These are phyloP conservation scores for Thysanoteuthis rhombus DNA, from an alignment of 2,888 invertebrate species.

Conservation along the genomic window DNA sequence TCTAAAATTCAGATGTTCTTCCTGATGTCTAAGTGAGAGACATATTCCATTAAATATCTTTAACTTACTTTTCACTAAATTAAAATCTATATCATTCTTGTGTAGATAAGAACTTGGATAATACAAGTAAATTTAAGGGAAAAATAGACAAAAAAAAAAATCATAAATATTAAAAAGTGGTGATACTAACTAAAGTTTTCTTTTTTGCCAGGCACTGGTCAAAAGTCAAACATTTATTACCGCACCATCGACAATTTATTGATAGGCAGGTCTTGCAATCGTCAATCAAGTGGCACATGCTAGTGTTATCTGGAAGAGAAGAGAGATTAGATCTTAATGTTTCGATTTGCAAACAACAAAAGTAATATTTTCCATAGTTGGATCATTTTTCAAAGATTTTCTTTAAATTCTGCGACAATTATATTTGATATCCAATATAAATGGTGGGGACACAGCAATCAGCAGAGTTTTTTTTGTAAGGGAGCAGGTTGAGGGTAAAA, in stretches of 20 bases:
- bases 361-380: no score
- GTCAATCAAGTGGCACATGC: slow-evolving; percentile 43
- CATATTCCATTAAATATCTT: not conserved
- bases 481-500: no score
- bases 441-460: not conserved
- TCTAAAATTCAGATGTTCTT: not conserved
- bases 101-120: not conserved
- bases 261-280: slow-evolving; percentile 52
- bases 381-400: not conserved
- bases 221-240: slow-evolving; percentile 36
- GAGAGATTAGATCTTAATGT: not conserved
- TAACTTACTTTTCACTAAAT: not conserved
- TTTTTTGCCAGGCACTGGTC: not conserved
- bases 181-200: not conserved
- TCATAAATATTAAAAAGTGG: not conserved
- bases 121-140: not conserved
- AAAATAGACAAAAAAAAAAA: not conserved
- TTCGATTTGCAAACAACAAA: not conserved
- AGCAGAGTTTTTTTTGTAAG: no score
- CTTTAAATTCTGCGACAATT: not conserved
- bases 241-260: slow-evolving; percentile 53
- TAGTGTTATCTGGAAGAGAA: slow-evolving; percentile 44
- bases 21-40: not conserved
- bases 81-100: not conserved
- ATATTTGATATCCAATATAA: no score